Percentiles rank a stretch among this genome's conserved stretches.
These are phyloP conservation scores for Calvadosia cruxmelitensis DNA, from an alignment of 30 jellyfish, hydroid and myxozoan genomes.

Conservation along the genomic window DNA sequence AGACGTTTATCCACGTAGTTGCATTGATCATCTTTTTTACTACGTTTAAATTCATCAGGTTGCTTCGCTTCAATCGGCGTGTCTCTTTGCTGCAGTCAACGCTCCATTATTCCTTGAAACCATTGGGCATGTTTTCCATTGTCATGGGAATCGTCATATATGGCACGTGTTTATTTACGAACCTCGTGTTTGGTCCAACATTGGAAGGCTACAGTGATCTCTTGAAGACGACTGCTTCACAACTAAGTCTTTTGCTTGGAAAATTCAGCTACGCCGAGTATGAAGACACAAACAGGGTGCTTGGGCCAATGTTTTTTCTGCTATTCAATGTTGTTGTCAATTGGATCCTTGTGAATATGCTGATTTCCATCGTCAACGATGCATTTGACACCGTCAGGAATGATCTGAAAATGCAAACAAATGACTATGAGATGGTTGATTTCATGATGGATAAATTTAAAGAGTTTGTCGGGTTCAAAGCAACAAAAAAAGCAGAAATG, in stretches of 20 bases:
- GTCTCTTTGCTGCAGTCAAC: constrained; percentile 81
- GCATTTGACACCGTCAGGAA: constrained; percentile 60
- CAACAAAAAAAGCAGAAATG: not conserved
- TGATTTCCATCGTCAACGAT: constrained; percentile 80
- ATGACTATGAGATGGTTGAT: constrained; percentile 91
- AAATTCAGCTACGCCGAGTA: constrained; percentile 75
- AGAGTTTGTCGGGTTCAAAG: not conserved
- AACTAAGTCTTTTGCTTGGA: constrained; percentile 79
- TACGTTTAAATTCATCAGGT: constrained; percentile 65
- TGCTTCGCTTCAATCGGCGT: constrained; percentile 85
- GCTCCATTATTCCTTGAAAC: constrained; percentile 73
- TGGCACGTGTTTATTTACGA: constrained; percentile 51
- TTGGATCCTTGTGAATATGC: constrained; percentile 84
- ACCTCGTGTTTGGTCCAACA: constrained; percentile 33
- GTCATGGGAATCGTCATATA: constrained; percentile 61
- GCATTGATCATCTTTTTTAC: constrained; percentile 78
- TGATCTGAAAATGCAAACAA: constrained; percentile 41
- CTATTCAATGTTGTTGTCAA: constrained; percentile 68
- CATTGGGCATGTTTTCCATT: constrained; percentile 78
- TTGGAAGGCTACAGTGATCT: constrained; percentile 73
- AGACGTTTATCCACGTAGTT: constrained; percentile 47
- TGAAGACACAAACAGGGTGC: constrained; percentile 68
- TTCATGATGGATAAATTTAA: constrained; percentile 69
- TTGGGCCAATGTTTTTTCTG: constrained; percentile 88
- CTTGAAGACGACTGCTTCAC: constrained; percentile 70